Base-by-base conservation (phyloP, 2,888 invertebrate genomes). In the Erannis defoliaria region DNA sequence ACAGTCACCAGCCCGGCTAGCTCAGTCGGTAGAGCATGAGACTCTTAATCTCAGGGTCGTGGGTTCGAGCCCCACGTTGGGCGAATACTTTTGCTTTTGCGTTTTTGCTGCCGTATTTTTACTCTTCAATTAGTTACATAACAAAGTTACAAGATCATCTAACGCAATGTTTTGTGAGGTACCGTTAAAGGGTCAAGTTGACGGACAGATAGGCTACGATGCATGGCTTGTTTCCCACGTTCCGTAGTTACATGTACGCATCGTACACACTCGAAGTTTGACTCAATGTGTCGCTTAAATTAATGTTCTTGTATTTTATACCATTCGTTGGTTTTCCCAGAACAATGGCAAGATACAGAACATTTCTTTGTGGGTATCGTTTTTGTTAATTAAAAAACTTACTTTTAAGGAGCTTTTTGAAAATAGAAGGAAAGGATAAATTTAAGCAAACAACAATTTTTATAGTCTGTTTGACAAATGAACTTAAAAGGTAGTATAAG, bases 21-120 rank as follows among this genome's bases (percentile, higher is more conserved):
- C 93, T 93, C 91, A 92, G 92, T 92, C 92, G 91, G 93, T 93
- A 93, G 93, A 93, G 93, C 93, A 93, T 93, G 94, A 94, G 94
- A 94, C 94, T 94, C 94, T 94, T 94, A 94, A 94, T 94, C 94
- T 94, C 94, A 94, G 94, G 94, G 94, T 94, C 94, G 94, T 94
- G 94, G 94, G 94, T 94, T 94, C 94, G 94, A 94, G 94, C 94
- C 94, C 94, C 94, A 94, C 94, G 94, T 94, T 94, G 94, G 94
- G 94, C 93, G 92, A 14, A 57, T 16, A 85, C 79, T 77, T 73
- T 55, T 67, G 46, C 46, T 42, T 16, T 33, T 38, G 21, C 8
- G 37, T 37, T 65, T 59, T 57, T 48, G 40, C 43, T 66, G 66
- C 57, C 46, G 49, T 38, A 33, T 16, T 19, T 26, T 35, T 16